Evolutionary conservation across 1,140 invertebrate genomes (phyloP).

Genomic region (Phymorhynchus buccinoides): DNA sequence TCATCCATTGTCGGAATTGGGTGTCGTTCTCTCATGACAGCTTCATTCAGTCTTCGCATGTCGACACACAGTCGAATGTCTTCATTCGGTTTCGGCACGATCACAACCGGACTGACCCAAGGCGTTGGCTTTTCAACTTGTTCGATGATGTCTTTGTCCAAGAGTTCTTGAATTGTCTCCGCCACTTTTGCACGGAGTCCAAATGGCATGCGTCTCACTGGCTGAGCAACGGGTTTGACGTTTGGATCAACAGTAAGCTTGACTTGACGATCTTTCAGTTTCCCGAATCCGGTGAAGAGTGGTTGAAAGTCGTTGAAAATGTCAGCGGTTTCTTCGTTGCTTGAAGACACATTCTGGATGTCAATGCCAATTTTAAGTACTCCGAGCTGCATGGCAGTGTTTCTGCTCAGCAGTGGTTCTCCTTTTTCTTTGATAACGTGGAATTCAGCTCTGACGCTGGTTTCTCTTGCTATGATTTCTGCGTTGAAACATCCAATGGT

Average conservation of each 20-base stretch:
- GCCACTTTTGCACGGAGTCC: constrained; percentile 30
- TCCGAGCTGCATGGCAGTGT: constrained; percentile 9
- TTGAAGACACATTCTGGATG: neutral
- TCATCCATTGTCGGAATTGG: constrained; percentile 62
- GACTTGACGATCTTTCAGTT: constrained; percentile 26
- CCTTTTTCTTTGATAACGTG: constrained; percentile 7
- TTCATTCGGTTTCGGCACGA: constrained; percentile 54
- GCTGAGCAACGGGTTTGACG: constrained; percentile 3
- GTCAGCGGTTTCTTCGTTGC: neutral
- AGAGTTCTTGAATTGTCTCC: constrained; percentile 49
- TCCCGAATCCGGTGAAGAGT: constrained; percentile 4
- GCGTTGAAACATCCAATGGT: neutral
- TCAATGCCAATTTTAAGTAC: constrained; percentile 15
- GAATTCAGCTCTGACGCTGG: neutral
- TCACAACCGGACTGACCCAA: constrained; percentile 60
- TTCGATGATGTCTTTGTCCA: constrained; percentile 58
- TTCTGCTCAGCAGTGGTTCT: neutral
- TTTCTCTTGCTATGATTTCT: neutral
- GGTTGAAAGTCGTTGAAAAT: neutral
- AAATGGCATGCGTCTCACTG: constrained; percentile 20
- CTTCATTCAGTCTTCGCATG: constrained; percentile 59
- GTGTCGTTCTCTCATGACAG: constrained; percentile 59
- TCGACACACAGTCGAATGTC: constrained; percentile 65
- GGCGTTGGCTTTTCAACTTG: constrained; percentile 50
- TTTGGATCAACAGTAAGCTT: constrained; percentile 8